phyloP scores from a whole-genome alignment of 2,797 vertebrate genomes.

The Choloepus didactylus region DNA sequence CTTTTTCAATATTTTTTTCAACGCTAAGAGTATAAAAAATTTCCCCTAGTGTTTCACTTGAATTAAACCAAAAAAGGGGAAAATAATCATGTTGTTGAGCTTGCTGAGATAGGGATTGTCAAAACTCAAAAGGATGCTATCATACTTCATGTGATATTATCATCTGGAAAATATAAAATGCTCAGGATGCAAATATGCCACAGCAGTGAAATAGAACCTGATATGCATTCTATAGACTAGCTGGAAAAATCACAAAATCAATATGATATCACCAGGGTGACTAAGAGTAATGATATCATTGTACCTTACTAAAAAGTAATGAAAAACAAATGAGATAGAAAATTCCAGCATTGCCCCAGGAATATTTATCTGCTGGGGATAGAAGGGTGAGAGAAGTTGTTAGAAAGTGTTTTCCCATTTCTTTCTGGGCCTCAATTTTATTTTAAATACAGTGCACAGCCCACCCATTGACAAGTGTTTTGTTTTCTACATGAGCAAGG shows the following conservation, averaged over 20 bases:
- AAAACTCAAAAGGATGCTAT: slow-evolving; percentile 33
- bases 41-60: slow-evolving; percentile 34
- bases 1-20: slow-evolving; percentile 43
- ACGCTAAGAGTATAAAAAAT: slow-evolving; percentile 4
- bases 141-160: slow-evolving; percentile 39
- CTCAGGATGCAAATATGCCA: slow-evolving; percentile 40
- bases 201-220: slow-evolving; percentile 42
- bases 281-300: slow-evolving; percentile 68
- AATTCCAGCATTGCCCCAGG: slow-evolving; percentile 58
- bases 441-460: slow-evolving; percentile 27
- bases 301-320: slow-evolving; percentile 69
- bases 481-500: not conserved
- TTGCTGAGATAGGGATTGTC: slow-evolving; percentile 57
- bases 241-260: slow-evolving; percentile 72
- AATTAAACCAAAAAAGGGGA: slow-evolving; percentile 40
- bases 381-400: not conserved
- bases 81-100: slow-evolving; percentile 20
- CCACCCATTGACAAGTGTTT: not conserved
- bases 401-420: not conserved
- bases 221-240: slow-evolving; percentile 45
- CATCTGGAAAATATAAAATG: slow-evolving; percentile 73
- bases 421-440: slow-evolving; percentile 59
- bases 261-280: slow-evolving; percentile 37
- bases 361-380: slow-evolving; percentile 60
- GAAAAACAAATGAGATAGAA: slow-evolving; percentile 68